A percentile compares a stretch with the other conserved stretches of the same genome.
Evolutionary conservation across 2,113 vertebrate genomes (phyloP).

Genomic region (Hystrix cristata): DNA sequence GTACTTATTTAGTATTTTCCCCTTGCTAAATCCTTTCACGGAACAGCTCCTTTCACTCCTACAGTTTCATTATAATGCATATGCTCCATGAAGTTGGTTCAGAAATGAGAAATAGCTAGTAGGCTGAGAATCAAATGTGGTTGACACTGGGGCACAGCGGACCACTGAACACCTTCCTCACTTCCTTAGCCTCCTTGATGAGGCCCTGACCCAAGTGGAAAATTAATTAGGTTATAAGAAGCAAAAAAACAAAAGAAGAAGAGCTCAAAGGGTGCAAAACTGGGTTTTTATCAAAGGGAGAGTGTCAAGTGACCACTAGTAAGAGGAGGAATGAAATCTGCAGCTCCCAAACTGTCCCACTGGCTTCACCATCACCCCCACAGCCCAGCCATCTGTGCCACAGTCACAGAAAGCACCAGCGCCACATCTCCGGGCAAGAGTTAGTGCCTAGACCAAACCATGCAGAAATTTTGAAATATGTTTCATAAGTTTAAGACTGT

Average conservation of each 20-base stretch:
- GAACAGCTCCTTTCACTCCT: neutral
- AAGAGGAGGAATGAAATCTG: fast-evolving
- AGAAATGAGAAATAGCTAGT: neutral
- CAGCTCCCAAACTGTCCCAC: neutral
- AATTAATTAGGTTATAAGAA: neutral
- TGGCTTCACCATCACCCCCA: neutral
- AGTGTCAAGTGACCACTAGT: neutral
- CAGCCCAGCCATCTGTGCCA: neutral
- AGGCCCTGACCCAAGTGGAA: neutral
- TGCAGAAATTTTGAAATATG: neutral
- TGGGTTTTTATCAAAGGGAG: neutral
- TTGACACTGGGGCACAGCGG: neutral
- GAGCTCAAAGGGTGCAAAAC: neutral
- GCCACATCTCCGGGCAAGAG: neutral
- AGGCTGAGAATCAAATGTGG: neutral
- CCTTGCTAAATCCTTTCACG: neutral
- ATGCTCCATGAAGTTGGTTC: neutral
- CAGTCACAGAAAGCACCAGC: neutral
- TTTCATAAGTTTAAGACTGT: neutral
- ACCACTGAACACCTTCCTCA: neutral
- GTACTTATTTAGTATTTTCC: conserved; percentile 6
- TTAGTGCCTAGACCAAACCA: neutral
- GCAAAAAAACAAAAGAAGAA: neutral
- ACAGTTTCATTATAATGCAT: neutral
- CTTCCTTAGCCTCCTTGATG: neutral